Evolutionary conservation across 2,888 invertebrate genomes (phyloP).

Genomic region (Acleris literana): DNA sequence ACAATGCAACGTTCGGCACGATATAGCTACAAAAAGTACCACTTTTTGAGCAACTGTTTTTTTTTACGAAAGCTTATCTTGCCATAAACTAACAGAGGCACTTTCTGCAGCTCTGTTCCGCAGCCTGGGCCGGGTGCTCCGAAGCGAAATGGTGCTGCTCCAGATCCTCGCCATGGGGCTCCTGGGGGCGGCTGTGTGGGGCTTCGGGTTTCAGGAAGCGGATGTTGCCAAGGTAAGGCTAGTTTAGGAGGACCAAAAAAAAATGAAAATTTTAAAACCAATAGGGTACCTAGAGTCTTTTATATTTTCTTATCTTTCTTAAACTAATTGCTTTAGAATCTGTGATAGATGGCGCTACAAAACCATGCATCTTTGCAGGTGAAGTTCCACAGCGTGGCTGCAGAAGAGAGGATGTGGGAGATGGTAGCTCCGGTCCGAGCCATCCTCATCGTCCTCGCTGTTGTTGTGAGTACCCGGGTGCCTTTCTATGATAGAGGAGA

Average conservation of each 20-base stretch:
- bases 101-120: slow-evolving; percentile 15
- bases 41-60: too few relatives aligned
- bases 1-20: too few relatives aligned
- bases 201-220: slow-evolving; percentile 14
- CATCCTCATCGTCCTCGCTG: slow-evolving; percentile 6
- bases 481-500: too few relatives aligned
- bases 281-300: too few relatives aligned
- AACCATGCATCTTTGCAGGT: slow-evolving; percentile 12
- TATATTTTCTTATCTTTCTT: too few relatives aligned
- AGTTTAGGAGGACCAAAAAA: neutral
- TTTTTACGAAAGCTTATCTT: too few relatives aligned
- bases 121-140: slow-evolving; percentile 20
- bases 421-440: neutral
- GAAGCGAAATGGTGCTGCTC: slow-evolving; percentile 6
- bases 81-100: neutral
- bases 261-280: too few relatives aligned
- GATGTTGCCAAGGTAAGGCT: slow-evolving; percentile 23
- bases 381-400: slow-evolving; percentile 20
- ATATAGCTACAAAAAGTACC: too few relatives aligned
- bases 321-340: too few relatives aligned
- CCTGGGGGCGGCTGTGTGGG: slow-evolving; percentile 21
- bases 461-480: slow-evolving; percentile 18
- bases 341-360: too few relatives aligned
- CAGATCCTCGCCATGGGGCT: slow-evolving; percentile 18
- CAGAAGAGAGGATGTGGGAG: neutral